These are phyloP conservation scores for Drosophila ercepeae DNA, from an alignment of 1,140 invertebrate genomes.

Conservation along the genomic window DNA sequence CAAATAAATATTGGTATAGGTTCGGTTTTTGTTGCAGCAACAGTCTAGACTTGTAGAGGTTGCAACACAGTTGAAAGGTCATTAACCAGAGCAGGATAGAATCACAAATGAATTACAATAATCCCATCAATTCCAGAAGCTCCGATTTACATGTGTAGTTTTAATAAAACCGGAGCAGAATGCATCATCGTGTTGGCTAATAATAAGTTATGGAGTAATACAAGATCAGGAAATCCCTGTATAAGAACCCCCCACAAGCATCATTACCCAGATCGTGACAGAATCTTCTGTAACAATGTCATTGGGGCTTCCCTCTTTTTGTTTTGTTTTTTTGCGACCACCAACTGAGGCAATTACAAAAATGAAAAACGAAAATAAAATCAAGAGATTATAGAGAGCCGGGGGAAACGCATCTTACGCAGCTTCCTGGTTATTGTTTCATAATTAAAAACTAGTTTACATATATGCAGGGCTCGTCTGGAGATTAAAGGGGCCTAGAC, in stretches of 20 bases:
- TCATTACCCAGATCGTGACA: slow-evolving; percentile 32
- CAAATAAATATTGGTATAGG: slow-evolving; percentile 56
- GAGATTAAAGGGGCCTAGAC: not conserved
- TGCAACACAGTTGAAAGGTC: slow-evolving; percentile 43
- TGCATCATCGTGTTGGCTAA: not conserved
- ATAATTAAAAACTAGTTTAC: slow-evolving; percentile 75
- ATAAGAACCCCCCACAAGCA: not conserved
- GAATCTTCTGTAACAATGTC: slow-evolving; percentile 36
- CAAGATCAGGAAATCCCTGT: slow-evolving; percentile 36
- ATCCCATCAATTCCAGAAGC: not conserved
- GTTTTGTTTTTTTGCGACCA: slow-evolving; percentile 6
- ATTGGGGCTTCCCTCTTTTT: slow-evolving; percentile 31
- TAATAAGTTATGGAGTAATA: slow-evolving; percentile 10
- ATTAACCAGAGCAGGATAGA: slow-evolving; percentile 10
- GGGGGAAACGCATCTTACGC: slow-evolving; percentile 19
- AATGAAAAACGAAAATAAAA: slow-evolving; percentile 24
- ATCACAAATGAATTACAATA: not conserved
- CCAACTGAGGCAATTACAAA: slow-evolving; percentile 37
- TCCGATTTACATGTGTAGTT: not conserved
- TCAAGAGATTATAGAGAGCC: slow-evolving; percentile 19
- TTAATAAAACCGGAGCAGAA: not conserved
- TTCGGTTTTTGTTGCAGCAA: not conserved
- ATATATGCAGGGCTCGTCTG: slow-evolving; percentile 50
- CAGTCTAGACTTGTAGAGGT: slow-evolving; percentile 23
- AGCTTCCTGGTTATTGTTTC: slow-evolving; percentile 74